Base-by-base conservation (phyloP, 1,140 invertebrate species). In the Stegodyphus mimosarum region DNA sequence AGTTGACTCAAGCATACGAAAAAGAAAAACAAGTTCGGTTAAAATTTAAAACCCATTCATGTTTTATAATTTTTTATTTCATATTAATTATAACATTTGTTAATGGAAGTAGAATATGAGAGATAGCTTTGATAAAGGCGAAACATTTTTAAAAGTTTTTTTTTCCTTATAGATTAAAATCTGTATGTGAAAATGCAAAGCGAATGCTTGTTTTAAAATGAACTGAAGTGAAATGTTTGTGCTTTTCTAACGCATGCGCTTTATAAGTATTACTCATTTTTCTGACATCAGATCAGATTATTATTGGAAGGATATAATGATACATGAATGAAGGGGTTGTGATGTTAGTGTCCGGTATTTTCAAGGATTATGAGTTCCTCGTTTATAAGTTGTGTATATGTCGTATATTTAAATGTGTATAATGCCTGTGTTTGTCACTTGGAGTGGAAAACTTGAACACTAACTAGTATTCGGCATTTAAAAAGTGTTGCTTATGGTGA, bases 401-500 rank as follows among this genome's bases (percentile, higher is more conserved):
- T 69, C 55, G 13, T 70, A 2, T 55, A 51, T 17, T 5, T 84
- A 18, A 84, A 17, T 76, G 64, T 60, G 53, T 33, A 76, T 76
- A 84, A 76, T 50, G 51, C 69, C 11, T 76, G 73, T 76, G 64
- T 55, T 17, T 76, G 51, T 18, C 17, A 76, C 60, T 18, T 70
- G 51, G 52, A 84, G 52, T 75, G 72, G 81, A 84, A 84, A 49
- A 84, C 81, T 55, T 84, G 81, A 84, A 9, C 33, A 70, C 64
- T 75, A 63, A n/a, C 52, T 84, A 9, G 15, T 52, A 53, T 13
- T n/a, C 48, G 63, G 64, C 33, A 33, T 5, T 55, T 69, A 9
- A 67, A 75, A 84, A 86, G 75, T 72, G n/a, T 86, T 64, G 66
- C 83, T 78, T 86, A 86, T 86, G 83, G 83, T 86, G 83, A 86